phyloP scores from a whole-genome alignment of 2,113 vertebrate species.

The Pantherophis guttatus region DNA sequence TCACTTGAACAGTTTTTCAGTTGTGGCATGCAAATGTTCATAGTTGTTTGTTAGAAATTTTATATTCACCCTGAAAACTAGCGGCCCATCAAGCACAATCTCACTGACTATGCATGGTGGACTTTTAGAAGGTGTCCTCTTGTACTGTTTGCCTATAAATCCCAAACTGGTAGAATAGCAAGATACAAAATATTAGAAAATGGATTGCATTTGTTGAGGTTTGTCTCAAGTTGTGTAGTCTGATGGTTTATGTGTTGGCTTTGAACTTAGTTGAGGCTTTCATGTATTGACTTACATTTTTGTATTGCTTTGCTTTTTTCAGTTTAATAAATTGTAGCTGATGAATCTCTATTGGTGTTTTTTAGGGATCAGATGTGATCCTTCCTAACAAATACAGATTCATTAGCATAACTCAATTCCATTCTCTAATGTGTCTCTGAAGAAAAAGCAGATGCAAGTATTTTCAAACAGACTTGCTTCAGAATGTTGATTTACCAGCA shows the following conservation, averaged over 20 bases:
- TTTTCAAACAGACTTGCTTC: slow-evolving; percentile 21
- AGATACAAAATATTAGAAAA: background rate
- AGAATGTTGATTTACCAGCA: slow-evolving; percentile 40
- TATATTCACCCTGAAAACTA: background rate
- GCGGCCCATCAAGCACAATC: background rate
- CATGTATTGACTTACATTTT: slow-evolving; percentile 51
- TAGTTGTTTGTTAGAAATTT: background rate
- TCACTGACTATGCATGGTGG: too few species aligned
- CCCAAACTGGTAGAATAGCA: background rate
- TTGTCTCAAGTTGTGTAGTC: background rate
- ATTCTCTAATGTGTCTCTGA: slow-evolving; percentile 50
- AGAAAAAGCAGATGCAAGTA: slow-evolving; percentile 48
- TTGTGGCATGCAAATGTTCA: background rate
- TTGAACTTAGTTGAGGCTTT: slow-evolving; percentile 18
- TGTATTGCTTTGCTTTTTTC: slow-evolving; percentile 36
- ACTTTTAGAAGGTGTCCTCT: background rate
- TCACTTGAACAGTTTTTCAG: background rate
- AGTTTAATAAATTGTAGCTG: slow-evolving; percentile 55
- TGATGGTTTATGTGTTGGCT: background rate
- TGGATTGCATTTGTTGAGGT: background rate
- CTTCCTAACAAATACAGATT: slow-evolving; percentile 56
- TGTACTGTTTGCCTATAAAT: background rate
- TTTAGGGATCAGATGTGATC: slow-evolving; percentile 60
- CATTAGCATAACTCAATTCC: slow-evolving; percentile 60
- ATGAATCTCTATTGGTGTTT: slow-evolving; percentile 51